Conservation (phyloP, 2,888 invertebrate species). For the Watsonalla cultraria region DNA sequence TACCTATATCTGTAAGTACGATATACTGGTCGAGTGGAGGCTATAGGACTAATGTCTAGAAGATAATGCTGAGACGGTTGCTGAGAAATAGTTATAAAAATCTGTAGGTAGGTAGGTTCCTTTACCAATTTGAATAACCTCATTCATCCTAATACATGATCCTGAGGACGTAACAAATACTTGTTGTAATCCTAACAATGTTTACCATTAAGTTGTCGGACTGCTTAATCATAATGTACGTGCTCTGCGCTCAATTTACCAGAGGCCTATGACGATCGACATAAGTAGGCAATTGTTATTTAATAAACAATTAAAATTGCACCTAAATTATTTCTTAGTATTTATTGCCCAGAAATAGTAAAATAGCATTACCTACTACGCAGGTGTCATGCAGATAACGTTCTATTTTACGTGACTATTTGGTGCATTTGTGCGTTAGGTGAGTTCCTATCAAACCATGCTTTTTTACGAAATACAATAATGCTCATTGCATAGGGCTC, state of each 20-base stretch:
- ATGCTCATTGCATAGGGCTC: slow-evolving; percentile 14
- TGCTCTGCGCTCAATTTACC: not conserved
- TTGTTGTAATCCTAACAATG: not conserved
- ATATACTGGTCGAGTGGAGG: no score
- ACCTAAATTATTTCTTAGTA: not conserved
- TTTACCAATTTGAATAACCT: no score
- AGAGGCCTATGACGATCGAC: no score
- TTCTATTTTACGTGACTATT: slow-evolving; percentile 28
- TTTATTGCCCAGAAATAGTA: not conserved
- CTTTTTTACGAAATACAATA: slow-evolving; percentile 24
- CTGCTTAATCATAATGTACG: not conserved
- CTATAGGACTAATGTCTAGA: no score
- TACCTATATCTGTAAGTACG: no score
- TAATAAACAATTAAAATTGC: no score
- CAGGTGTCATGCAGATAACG: not conserved
- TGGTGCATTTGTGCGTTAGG: slow-evolving; percentile 8
- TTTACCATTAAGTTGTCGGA: no score
- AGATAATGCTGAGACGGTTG: no score
- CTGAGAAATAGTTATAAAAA: no score
- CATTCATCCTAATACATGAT: no score
- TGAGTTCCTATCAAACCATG: slow-evolving; percentile 9
- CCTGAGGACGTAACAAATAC: not conserved
- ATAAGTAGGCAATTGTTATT: no score
- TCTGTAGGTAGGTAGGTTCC: no score
- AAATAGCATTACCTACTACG: not conserved